Evolutionary conservation across 2,888 invertebrate species (phyloP).

Genomic region (Acanthosepion lycidas): DNA sequence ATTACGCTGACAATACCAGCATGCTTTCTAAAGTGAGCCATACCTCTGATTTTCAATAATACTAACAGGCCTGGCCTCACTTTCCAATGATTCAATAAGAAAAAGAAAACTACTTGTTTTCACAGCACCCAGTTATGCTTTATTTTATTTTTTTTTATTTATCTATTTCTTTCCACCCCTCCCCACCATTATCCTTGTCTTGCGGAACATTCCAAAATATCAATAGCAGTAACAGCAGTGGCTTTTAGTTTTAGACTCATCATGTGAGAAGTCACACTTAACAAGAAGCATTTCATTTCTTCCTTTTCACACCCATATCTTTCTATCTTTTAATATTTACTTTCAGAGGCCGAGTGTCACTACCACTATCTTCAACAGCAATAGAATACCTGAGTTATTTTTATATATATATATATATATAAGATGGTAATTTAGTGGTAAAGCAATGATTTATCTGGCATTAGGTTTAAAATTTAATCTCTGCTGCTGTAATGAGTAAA

Average conservation of each 20-base stretch:
- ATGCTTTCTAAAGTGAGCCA: not conserved
- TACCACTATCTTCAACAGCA: not conserved
- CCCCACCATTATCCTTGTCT: not conserved
- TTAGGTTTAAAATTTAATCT: not conserved
- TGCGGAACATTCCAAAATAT: not conserved
- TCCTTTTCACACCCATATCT: not conserved
- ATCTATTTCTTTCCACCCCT: not conserved
- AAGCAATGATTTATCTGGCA: not conserved
- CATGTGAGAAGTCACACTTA: conserved; percentile 33
- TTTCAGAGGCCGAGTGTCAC: not conserved
- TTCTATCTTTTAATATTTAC: not conserved
- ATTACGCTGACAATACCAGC: not conserved
- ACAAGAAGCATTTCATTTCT: not conserved
- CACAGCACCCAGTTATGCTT: not conserved
- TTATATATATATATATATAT: not conserved
- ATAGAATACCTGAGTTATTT: not conserved
- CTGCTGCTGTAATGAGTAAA: not conserved
- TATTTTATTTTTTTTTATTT: no score
- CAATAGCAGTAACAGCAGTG: conserved; percentile 10
- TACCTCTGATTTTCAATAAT: not conserved
- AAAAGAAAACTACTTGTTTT: not conserved
- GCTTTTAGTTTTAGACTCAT: not conserved
- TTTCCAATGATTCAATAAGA: not conserved
- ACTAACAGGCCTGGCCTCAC: not conserved
- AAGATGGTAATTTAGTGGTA: not conserved